These are phyloP conservation scores for Trichoplax adhaerens DNA, from an alignment of 37 sponge, comb jelly and placozoan genomes.

Conservation along the genomic window DNA sequence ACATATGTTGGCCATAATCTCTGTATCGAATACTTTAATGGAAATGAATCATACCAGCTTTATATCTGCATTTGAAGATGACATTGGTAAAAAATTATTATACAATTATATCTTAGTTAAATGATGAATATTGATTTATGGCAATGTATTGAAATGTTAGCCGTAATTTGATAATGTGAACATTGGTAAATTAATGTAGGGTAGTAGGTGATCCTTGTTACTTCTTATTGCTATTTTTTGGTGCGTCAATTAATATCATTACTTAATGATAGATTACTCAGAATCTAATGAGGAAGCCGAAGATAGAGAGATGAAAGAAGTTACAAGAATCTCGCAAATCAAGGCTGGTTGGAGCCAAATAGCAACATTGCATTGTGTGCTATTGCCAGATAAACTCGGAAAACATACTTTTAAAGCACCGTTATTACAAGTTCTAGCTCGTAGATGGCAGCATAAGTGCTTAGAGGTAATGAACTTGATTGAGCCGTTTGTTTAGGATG, in stretches of 20 bases:
- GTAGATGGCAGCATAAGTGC: slow-evolving; percentile 46
- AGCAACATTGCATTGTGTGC: slow-evolving; percentile 83
- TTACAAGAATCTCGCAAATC: slow-evolving; percentile 6
- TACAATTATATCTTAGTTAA: too few relatives aligned
- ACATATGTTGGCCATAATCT: slow-evolving; percentile 65
- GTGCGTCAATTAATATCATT: too few relatives aligned
- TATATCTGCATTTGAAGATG: too few relatives aligned
- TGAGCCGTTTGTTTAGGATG: not conserved
- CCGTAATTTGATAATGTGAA: too few relatives aligned
- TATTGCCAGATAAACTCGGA: slow-evolving; percentile 80
- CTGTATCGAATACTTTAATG: slow-evolving; percentile 79
- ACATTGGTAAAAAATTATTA: too few relatives aligned
- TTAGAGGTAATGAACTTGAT: slow-evolving; percentile 35
- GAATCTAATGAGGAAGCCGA: too few relatives aligned
- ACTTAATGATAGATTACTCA: too few relatives aligned
- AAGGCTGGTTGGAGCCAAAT: slow-evolving; percentile 76
- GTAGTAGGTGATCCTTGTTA: too few relatives aligned
- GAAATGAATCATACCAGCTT: not conserved
- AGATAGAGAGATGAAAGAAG: not conserved
- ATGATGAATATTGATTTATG: too few relatives aligned
- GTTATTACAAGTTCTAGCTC: slow-evolving; percentile 63
- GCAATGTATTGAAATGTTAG: too few relatives aligned
- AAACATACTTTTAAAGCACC: slow-evolving; percentile 49
- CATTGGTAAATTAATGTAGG: too few relatives aligned
- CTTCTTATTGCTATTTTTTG: too few relatives aligned